Evolutionary conservation across 2,888 invertebrate species (phyloP), one percentile per base, ranked within the genome.

Genomic region (Agonopterix subpropinquella): DNA sequence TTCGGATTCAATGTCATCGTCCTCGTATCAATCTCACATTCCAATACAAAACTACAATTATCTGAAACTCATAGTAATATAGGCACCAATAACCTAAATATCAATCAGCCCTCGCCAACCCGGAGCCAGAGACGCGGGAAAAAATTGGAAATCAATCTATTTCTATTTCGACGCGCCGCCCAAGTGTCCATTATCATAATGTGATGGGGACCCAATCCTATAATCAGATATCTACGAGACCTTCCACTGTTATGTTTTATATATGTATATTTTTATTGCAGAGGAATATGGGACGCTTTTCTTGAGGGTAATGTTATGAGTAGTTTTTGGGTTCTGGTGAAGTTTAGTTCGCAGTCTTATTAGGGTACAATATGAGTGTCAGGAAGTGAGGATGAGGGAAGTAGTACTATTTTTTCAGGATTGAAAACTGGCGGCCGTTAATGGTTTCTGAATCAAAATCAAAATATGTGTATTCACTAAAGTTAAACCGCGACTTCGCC

Each of bases 91-190:
- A 71, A 64, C 63, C 68, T 60, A 67, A 74, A 67, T 77, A 75
- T 79, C 77, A 76, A 77, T 78, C 77, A 74, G 67, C 48, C 61
- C 51, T 59, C 61, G 65, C 57, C 49, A 35, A 47, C 53, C 45
- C 52, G 54, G 54, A 51, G 48, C 45, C 49, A 50, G 53, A 15
- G 10, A 8, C 18, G 65, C 37, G 65, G 64, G 64, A 69, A 75
- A 78, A 78, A 80, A 79, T 74, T 77, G 77, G 67, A 74, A 80
- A 81, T 81, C 81, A 81, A 80, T 82, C 82, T 80, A 82, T 81
- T 75, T 78, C 74, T 78, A 80, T 79, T 77, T 71, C 63, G 65
- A 65, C 66, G 73, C 80, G 80, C 69, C 77, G 67, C 72, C 42
- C 58, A 75, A 80, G 77, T 73, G 65, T 64, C 81, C 70, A 80